These are phyloP conservation scores for Watsonalla cultraria DNA, from an alignment of 2,888 invertebrate genomes.

Conservation along the genomic window DNA sequence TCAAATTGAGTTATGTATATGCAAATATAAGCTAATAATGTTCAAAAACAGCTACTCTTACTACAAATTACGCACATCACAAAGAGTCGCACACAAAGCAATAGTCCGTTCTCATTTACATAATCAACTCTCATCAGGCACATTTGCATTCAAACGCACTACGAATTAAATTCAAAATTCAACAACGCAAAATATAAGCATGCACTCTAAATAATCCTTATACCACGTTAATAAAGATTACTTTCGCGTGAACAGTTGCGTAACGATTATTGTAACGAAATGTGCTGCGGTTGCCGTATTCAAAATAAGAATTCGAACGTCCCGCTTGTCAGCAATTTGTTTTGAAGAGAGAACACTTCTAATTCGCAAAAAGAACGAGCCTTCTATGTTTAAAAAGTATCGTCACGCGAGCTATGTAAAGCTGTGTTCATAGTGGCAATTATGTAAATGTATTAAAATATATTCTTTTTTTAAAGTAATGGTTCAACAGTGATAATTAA, in stretches of 20 bases:
- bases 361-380: conserved; percentile 74
- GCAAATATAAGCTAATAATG: too few relatives aligned
- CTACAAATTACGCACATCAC: conserved; percentile 43
- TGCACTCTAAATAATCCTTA: conserved; percentile 24
- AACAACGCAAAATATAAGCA: conserved; percentile 16
- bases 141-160: conserved; percentile 67
- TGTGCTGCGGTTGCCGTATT: conserved; percentile 54
- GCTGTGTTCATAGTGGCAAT: conserved; percentile 20
- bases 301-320: conserved; percentile 66
- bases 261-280: conserved; percentile 18
- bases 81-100: conserved; percentile 36
- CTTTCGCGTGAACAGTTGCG: conserved; percentile 7
- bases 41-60: conserved; percentile 17
- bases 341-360: conserved; percentile 76
- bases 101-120: conserved; percentile 56
- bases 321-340: conserved; percentile 77
- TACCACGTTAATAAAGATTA: conserved; percentile 8
- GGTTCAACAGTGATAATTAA: too few relatives aligned
- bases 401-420: conserved; percentile 65
- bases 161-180: conserved; percentile 55
- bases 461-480: too few relatives aligned
- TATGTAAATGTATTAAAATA: not conserved
- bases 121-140: conserved; percentile 67
- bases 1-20: too few relatives aligned
- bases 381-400: conserved; percentile 72